Conservation (phyloP, 2,888 invertebrate species). For the Phyllotreta cruciferae region DNA sequence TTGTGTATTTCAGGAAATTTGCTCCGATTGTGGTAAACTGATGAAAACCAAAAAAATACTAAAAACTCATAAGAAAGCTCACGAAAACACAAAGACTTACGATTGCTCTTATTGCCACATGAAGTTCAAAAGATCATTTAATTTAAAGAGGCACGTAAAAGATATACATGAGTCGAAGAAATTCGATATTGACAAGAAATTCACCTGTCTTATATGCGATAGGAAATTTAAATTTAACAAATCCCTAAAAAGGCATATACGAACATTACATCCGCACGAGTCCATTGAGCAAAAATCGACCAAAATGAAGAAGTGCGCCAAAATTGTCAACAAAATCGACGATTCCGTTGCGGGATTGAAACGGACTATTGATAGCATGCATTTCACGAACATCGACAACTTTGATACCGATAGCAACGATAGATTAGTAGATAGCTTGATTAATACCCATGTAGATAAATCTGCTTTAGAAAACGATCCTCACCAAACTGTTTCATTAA, state of each 20-base stretch:
- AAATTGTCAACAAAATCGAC: slow-evolving; percentile 31
- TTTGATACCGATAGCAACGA: slow-evolving; percentile 45
- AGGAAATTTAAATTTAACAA: slow-evolving; percentile 54
- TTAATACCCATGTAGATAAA: slow-evolving; percentile 35
- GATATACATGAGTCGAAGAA: slow-evolving; percentile 22
- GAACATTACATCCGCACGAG: slow-evolving; percentile 48
- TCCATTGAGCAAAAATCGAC: slow-evolving; percentile 15
- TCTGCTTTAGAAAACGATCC: slow-evolving; percentile 15
- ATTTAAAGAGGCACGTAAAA: slow-evolving; percentile 45
- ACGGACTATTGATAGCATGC: slow-evolving; percentile 48
- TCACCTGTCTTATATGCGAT: slow-evolving; percentile 29
- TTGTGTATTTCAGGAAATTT: slow-evolving; percentile 34
- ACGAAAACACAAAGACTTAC: slow-evolving; percentile 39
- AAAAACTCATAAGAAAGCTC: slow-evolving; percentile 43
- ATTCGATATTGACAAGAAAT: slow-evolving; percentile 23
- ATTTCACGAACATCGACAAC: slow-evolving; percentile 48
- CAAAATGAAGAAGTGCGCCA: slow-evolving; percentile 14
- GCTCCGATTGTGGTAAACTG: slow-evolving; percentile 45
- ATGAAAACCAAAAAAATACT: slow-evolving; percentile 43
- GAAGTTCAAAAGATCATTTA: slow-evolving; percentile 40
- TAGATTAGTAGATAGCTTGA: slow-evolving; percentile 43
- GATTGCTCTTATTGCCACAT: slow-evolving; percentile 47
- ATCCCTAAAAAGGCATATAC: slow-evolving; percentile 55
- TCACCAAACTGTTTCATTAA: slow-evolving; percentile 47
- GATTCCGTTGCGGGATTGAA: slow-evolving; percentile 44